Base-by-base conservation (phyloP, 2,113 vertebrate species). In the Myotis brandtii region DNA sequence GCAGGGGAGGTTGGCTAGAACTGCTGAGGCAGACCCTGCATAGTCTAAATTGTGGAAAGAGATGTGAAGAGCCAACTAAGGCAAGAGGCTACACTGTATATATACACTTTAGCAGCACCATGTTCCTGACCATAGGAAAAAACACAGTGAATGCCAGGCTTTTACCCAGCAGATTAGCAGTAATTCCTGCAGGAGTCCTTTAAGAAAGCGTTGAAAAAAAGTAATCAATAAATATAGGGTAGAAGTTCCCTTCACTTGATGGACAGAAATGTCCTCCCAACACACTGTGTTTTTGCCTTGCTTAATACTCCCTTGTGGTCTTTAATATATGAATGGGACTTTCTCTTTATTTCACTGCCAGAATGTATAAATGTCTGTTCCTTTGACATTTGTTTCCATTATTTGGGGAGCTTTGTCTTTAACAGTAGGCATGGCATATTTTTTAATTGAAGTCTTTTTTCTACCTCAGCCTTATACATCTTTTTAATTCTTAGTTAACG, bases 361-460 rank as follows among this genome's bases (percentile, higher is more conserved):
- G 18, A 76, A 70, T 34, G 23, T 79, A 27, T 27, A 34, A 81
- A 66, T 23, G 3, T 75, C 12, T 97, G 0, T 85, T 95, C 18
- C 9, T 77, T 84, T 70, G 23, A 80, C 21, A 37, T 50, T 37
- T 66, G 48, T 86, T 91, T 88, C 32, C 34, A 76, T 93, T 59
- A 82, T 95, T 91, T 93, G 17, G 54, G 20, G 54, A 4, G 9
- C 50, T 93, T 94, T 86, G 56, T 40, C 34, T 92, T 86, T 89
- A 89, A 76, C 30, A 56, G 27, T 91, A 56, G 43, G 92, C 32
- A 56, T 87, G n/a, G 9, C 86, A 32, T 84, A 79, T 93, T 86
- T 97, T 96, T 95, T 88, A 87, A 89, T 70, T 16, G 12, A 80
- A n/a, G 21, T 94, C 30, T 77, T 81, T 92, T 94, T 96, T 86